Percentiles rank a stretch among this genome's conserved stretches.
Evolutionary conservation across 2,113 vertebrate genomes (phyloP).

Genomic region (Podarcis cretensis): DNA sequence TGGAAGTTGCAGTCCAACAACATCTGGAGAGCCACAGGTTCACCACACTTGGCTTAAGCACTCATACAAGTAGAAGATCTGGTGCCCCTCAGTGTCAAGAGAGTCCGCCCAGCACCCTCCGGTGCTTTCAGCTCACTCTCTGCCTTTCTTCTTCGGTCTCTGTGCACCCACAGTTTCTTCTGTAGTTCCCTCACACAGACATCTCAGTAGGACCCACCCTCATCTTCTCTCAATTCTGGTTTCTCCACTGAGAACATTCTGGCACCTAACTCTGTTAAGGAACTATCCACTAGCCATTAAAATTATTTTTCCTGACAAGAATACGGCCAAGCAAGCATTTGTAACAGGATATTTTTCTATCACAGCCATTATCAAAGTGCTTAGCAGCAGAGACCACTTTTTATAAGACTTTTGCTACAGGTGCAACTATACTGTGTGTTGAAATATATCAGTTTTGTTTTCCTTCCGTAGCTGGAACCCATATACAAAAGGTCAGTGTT

Average conservation of each 20-base stretch:
- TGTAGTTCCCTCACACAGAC: no score
- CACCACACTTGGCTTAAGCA: no score
- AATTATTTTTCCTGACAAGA: not conserved
- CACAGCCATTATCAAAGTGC: slow-evolving; percentile 63
- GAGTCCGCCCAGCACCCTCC: no score
- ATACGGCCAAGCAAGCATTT: not conserved
- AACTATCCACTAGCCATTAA: not conserved
- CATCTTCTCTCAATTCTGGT: not conserved
- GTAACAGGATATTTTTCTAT: not conserved
- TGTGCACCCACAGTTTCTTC: no score
- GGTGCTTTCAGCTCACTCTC: not conserved
- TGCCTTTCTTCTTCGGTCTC: not conserved
- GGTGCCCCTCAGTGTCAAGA: not conserved
- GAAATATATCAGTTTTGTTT: slow-evolving; percentile 70
- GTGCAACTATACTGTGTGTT: slow-evolving; percentile 66
- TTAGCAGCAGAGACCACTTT: slow-evolving; percentile 67
- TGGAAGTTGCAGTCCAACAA: no score
- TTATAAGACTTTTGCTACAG: slow-evolving; percentile 61
- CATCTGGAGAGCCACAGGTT: no score
- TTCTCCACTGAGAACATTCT: not conserved
- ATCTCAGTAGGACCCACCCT: no score
- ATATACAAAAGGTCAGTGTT: slow-evolving; percentile 69
- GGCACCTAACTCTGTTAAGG: not conserved
- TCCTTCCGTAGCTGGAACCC: slow-evolving; percentile 66
- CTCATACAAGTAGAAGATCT: no score